Base-by-base conservation (phyloP, 2,888 invertebrate genomes). In the Pseudococcus viburni region DNA sequence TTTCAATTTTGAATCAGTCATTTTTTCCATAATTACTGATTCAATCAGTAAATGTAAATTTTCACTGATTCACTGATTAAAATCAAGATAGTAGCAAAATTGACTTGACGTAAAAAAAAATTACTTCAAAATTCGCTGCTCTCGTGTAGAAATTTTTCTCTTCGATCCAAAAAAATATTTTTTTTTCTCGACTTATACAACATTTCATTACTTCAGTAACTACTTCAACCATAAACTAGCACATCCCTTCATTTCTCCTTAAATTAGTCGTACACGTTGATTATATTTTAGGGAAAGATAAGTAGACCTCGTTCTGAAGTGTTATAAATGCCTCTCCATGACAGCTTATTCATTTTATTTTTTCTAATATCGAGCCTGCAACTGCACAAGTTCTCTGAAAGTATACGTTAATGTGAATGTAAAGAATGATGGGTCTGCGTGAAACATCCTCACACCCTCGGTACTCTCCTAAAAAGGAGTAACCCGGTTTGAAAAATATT, bases 251-350 rank as follows among this genome's bases (percentile, higher is more conserved):
- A 64, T 22, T 22, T 12, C 64, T 64, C 11, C 64, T 64, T 64
- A 64, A 64, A 64, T 64, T 64, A 64, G 22, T 64, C 22, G 0
- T 8, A 64, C 64, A 22, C 22, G 1, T 64, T 64, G 22, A 5
- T 7, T 22, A 9, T 64, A 64, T 64, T 64, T 64, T 64, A 12
- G 33, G 73, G 33, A 12, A n/a, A 26, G 73, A 73, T 33, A 73
- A 73, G 33, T 73, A 64, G 64, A 64, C 11, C 64, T 64, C 22
- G 64, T 64, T 64, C 22, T 22, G 0, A 64, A 64, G 22, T 33
- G 33, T 73, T 33, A 73, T 73, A 73, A 73, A 73, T 73, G n/a
- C 33, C 73, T 73, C 73, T 5, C 33, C 73, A 33, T 19, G 73
- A 73, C 73, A 33, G 73, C 33, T 15, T 33, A 73, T 73, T 73